Base-by-base conservation (phyloP, 2,797 vertebrate species). In the Hippoglossus hippoglossus region DNA sequence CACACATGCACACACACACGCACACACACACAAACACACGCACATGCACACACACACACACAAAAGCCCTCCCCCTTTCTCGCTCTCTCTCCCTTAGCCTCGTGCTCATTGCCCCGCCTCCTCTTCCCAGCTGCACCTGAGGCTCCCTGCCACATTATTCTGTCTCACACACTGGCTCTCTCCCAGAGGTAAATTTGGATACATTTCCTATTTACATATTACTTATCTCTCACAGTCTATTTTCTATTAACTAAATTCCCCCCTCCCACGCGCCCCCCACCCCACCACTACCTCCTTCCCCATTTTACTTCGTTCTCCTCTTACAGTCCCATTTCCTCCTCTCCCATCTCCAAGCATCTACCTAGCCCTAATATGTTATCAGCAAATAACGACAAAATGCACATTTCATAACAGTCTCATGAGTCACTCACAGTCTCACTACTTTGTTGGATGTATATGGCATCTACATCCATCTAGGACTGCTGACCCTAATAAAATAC, bases 61-160 rank as follows among this genome's bases (percentile, higher is more conserved):
- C 59, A 66, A 26, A 15, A 26, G 74, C 82, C 71, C 86, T 78
- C 79, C 77, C 84, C 76, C 60, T 64, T 75, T 54, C 73, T 44
- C 81, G 55, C 72, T 65, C 72, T 62, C 80, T 73, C 85, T 63
- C 79, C 19, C 78, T 80, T 58, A 44, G 79, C 75, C 65, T 71
- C 66, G 73, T 68, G 52, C 82, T 81, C 80, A 82, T 73, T 75
- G 81, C 73, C 77, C 87, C 62, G 67, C 77, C 84, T 92, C 90
- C 89, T 92, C 83, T 83, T 92, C 83, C 54, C 82, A 93, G 91
- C 89, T 90, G 95, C 95, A 96, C 96, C 96, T 97, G 96, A 96
- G 94, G 87, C 91, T 86, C 83, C 89, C 86, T 84, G 81, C 83
- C 86, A 89, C 84, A 84, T 89, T 86, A 84, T 84, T 86, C 89